These are phyloP conservation scores for Stenoptilia bipunctidactyla DNA, from an alignment of 2,888 invertebrate genomes.

Conservation along the genomic window DNA sequence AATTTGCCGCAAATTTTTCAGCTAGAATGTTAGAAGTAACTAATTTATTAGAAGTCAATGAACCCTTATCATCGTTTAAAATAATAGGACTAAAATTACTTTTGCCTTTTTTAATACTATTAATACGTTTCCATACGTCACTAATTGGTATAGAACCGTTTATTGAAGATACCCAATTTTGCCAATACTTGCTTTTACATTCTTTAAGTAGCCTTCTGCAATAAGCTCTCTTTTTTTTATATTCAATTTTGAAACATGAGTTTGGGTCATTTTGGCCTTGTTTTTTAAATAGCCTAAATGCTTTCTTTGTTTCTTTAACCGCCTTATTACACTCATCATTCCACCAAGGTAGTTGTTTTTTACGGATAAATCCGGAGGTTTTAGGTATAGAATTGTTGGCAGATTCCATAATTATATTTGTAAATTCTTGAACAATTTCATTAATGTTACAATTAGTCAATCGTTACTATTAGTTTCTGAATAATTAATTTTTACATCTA, in stretches of 20 bases:
- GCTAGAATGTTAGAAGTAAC: conserved; percentile 7
- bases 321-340: conserved; percentile 4
- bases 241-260: not conserved
- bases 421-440: not conserved
- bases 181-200: conserved; percentile 5
- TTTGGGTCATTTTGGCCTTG: not conserved
- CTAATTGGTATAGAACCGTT: conserved; percentile 6
- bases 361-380: not conserved
- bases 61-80: not conserved
- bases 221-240: conserved; percentile 1
- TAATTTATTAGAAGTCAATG: not conserved
- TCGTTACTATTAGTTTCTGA: not conserved
- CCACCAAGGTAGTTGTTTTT: conserved; percentile 3
- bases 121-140: conserved; percentile 8
- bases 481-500: conserved; percentile 5
- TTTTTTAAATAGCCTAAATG: conserved; percentile 4
- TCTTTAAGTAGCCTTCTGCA: conserved; percentile 2
- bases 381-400: conserved; percentile 1
- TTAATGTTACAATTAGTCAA: not conserved
- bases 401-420: not conserved
- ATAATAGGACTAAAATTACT: not conserved
- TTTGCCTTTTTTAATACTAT: not conserved
- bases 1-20: conserved; percentile 8
- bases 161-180: conserved; percentile 9
- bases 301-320: conserved; percentile 6